Evolutionary conservation across 2,888 invertebrate species (phyloP).

Genomic region (Malthinus flaveolus): DNA sequence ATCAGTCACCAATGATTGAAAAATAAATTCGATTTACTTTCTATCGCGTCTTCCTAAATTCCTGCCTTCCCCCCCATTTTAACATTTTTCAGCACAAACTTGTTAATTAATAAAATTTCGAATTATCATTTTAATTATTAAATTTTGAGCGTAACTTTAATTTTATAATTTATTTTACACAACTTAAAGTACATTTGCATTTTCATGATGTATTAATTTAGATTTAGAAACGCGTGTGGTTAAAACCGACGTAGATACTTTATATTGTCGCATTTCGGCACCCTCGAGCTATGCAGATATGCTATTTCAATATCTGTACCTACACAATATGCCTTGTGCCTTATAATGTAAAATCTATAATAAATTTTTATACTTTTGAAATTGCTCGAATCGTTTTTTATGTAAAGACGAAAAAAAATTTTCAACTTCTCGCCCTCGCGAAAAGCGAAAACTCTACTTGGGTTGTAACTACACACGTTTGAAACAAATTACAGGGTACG

Average conservation of each 20-base stretch:
- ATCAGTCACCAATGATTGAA: constrained; percentile 58
- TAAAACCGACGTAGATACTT: constrained; percentile 27
- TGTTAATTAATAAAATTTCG: no score
- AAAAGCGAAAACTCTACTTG: neutral
- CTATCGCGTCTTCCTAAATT: constrained; percentile 46
- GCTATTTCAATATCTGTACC: constrained; percentile 38
- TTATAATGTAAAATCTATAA: constrained; percentile 27
- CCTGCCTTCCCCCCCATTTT: constrained; percentile 26
- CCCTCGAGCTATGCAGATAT: constrained; percentile 48
- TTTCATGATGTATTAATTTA: constrained; percentile 25
- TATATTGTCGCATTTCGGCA: constrained; percentile 45
- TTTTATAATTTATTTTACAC: constrained; percentile 7
- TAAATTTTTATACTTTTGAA: constrained; percentile 4
- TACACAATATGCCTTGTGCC: constrained; percentile 13
- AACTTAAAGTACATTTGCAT: constrained; percentile 20
- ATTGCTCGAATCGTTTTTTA: neutral
- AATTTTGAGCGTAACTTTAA: constrained; percentile 3
- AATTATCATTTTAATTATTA: neutral
- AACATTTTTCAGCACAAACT: constrained; percentile 21
- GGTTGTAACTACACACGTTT: neutral
- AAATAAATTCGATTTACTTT: constrained; percentile 57
- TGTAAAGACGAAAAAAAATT: no score
- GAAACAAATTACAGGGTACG: constrained; percentile 17
- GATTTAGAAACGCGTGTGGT: constrained; percentile 23
- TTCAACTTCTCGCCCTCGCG: no score